A percentile compares a stretch with the other conserved stretches of the same genome.
Conservation (phyloP, 2,888 invertebrate genomes). For the Callyntrura sp. region DNA sequence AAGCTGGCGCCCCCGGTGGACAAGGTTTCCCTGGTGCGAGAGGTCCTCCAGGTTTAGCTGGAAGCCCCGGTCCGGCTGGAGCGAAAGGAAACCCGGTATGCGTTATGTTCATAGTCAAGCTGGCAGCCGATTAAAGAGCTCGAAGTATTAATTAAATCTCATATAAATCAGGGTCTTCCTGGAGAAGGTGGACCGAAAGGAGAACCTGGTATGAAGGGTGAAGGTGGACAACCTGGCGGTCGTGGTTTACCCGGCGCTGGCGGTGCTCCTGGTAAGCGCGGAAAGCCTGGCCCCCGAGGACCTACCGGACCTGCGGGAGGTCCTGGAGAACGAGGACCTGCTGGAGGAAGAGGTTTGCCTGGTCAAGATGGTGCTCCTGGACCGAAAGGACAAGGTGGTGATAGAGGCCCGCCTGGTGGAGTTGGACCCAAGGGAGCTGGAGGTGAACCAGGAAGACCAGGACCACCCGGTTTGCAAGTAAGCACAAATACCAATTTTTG, state of each 20-base stretch:
- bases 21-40: conserved; percentile 94
- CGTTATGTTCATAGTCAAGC: too few species aligned
- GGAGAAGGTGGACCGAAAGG: conserved; percentile 93
- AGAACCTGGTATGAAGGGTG: conserved; percentile 89
- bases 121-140: too few species aligned
- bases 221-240: conserved; percentile 92
- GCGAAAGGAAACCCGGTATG: conserved; percentile 90
- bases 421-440: conserved; percentile 91
- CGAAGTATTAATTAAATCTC: too few species aligned
- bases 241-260: conserved; percentile 90
- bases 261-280: conserved; percentile 93
- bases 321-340: conserved; percentile 90
- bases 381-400: conserved; percentile 89
- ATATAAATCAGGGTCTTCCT: conserved; percentile 88
- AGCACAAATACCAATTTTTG: not conserved
- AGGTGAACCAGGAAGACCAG: conserved; percentile 88
- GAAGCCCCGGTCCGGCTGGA: conserved; percentile 91
- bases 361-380: conserved; percentile 89
- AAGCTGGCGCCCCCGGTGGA: conserved; percentile 90
- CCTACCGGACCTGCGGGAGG: conserved; percentile 91
- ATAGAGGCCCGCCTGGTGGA: conserved; percentile 90
- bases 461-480: conserved; percentile 88
- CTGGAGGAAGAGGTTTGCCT: conserved; percentile 91
- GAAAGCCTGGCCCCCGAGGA: conserved; percentile 91
- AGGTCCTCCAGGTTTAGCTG: conserved; percentile 91